Percentiles rank a stretch among this genome's conserved stretches.
Conservation (phyloP, 2,888 invertebrate species). For the Zootermopsis nevadensis region DNA sequence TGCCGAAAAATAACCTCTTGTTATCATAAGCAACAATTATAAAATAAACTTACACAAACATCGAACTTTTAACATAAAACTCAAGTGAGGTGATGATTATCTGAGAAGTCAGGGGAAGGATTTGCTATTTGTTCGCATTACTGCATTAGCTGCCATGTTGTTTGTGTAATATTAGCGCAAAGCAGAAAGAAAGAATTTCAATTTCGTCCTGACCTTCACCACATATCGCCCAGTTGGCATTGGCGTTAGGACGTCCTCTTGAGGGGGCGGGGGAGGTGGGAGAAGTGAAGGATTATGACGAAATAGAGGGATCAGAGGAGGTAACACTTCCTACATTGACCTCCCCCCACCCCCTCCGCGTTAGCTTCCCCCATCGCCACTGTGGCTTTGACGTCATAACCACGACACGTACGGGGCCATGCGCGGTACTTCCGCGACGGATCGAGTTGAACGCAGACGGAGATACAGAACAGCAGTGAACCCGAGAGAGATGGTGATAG, state of each 20-base stretch:
- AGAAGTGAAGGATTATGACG: no score
- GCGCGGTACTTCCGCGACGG: not conserved
- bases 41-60: slow-evolving; percentile 1
- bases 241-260: not conserved
- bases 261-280: not conserved
- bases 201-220: not conserved
- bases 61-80: slow-evolving; percentile 2
- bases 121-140: not conserved
- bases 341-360: not conserved
- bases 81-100: not conserved
- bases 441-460: not conserved
- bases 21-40: not conserved
- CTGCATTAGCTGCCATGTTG: not conserved
- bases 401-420: not conserved
- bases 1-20: not conserved
- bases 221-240: slow-evolving; percentile 17
- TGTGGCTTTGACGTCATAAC: slow-evolving; percentile 7
- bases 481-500: not conserved
- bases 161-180: slow-evolving; percentile 10
- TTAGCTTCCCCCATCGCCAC: not conserved
- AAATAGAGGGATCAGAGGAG: not conserved
- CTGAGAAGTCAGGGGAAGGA: not conserved
- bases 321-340: not conserved
- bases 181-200: not conserved
- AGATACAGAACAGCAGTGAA: not conserved